These are phyloP conservation scores for Lanius collurio DNA, from an alignment of 2,113 vertebrate species.

Conservation along the genomic window DNA sequence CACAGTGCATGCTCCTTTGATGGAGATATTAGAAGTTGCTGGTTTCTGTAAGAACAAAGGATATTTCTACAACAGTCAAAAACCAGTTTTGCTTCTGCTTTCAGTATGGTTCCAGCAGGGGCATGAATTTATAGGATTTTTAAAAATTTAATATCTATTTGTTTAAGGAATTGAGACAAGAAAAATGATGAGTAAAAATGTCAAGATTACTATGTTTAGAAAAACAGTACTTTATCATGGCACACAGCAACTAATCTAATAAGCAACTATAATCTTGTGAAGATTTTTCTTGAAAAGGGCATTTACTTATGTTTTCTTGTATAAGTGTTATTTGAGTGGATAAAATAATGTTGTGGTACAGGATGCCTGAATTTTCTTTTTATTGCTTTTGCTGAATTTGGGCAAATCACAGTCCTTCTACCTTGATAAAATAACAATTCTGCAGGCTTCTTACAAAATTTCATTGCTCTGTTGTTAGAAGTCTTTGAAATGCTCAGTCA, in stretches of 20 bases:
- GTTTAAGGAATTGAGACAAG: neutral
- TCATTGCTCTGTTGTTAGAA: neutral
- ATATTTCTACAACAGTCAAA: neutral
- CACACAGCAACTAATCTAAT: neutral
- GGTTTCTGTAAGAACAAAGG: neutral
- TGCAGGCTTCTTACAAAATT: neutral
- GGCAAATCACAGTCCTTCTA: neutral
- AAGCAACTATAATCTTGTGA: neutral
- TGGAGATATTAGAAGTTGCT: neutral
- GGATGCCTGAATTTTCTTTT: neutral
- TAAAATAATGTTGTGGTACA: neutral
- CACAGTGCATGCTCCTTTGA: neutral
- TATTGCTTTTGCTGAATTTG: neutral
- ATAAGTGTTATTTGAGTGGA: neutral
- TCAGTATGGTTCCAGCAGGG: neutral
- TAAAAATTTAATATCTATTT: neutral
- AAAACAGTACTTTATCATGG: neutral
- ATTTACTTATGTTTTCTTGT: neutral
- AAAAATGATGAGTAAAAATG: neutral
- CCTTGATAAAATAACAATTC: neutral
- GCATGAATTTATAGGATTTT: neutral
- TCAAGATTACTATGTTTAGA: neutral
- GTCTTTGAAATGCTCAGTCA: neutral
- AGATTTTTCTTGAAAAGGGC: neutral
- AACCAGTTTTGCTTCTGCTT: neutral